These are phyloP conservation scores for Caenorhabditis panamensis DNA, from an alignment of 2,888 invertebrate genomes.

Conservation along the genomic window DNA sequence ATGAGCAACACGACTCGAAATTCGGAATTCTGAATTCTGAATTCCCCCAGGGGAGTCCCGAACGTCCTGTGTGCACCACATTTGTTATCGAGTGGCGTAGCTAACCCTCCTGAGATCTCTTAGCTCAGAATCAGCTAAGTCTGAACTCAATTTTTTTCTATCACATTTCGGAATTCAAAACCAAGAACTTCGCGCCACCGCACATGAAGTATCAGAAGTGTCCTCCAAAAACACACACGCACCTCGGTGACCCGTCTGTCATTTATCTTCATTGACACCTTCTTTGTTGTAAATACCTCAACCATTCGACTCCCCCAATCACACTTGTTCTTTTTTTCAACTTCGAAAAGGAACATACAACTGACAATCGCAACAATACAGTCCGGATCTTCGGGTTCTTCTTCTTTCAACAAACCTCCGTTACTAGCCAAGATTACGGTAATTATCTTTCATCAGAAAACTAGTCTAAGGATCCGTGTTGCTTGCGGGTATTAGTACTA, in stretches of 20 bases:
- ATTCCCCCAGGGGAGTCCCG: slow-evolving; percentile 42
- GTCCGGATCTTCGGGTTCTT: too few species aligned
- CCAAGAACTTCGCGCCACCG: slow-evolving; percentile 38
- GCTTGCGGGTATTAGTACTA: slow-evolving; percentile 18
- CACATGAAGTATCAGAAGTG: slow-evolving; percentile 33
- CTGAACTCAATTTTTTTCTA: too few species aligned
- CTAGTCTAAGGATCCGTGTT: slow-evolving; percentile 20
- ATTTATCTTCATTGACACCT: slow-evolving; percentile 64
- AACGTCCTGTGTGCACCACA: slow-evolving; percentile 15
- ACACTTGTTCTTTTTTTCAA: background rate
- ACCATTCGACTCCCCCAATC: slow-evolving; percentile 6
- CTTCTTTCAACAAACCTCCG: too few species aligned
- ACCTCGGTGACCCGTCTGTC: slow-evolving; percentile 6
- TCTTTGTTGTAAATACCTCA: slow-evolving; percentile 10
- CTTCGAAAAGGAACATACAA: background rate
- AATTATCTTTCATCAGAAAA: slow-evolving; percentile 29
- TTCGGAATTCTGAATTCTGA: background rate
- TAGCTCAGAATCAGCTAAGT: slow-evolving; percentile 2
- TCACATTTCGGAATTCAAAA: slow-evolving; percentile 7
- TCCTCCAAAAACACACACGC: slow-evolving; percentile 54
- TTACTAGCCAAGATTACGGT: slow-evolving; percentile 39
- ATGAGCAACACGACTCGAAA: slow-evolving; percentile 8
- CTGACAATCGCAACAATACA: too few species aligned
- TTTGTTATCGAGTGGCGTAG: slow-evolving; percentile 10
- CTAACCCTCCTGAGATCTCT: background rate